Conservation (phyloP, 2,888 invertebrate species). For the Anodontia alba region DNA sequence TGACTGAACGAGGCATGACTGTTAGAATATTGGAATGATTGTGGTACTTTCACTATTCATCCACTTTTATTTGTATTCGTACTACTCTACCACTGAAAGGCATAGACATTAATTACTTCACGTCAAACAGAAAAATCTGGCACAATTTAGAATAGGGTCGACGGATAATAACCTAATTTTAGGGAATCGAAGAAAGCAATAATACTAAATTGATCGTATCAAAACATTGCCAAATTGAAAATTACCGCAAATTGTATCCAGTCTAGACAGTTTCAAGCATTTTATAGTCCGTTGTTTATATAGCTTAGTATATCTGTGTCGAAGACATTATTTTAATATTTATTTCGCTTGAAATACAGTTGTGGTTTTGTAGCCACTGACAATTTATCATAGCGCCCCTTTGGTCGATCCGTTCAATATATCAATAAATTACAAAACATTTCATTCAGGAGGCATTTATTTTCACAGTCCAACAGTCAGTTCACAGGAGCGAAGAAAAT, state of each 20-base stretch:
- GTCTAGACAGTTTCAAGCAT: conserved; percentile 5
- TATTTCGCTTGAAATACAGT: not conserved
- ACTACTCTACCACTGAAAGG: no score
- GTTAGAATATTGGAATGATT: no score
- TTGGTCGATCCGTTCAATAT: not conserved
- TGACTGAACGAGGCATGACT: no score
- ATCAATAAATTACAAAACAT: not conserved
- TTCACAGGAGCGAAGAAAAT: not conserved
- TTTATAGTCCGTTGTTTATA: not conserved
- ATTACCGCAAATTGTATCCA: not conserved
- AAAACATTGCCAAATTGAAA: not conserved
- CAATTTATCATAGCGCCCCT: conserved; percentile 3
- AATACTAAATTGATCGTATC: not conserved
- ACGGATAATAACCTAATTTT: not conserved
- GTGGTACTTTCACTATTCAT: no score
- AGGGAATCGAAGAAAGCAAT: not conserved
- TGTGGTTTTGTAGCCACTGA: not conserved
- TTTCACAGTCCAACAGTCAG: conserved; percentile 22
- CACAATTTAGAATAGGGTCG: not conserved
- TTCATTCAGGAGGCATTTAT: conserved; percentile 13
- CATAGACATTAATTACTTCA: conserved; percentile 9
- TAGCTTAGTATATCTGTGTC: not conserved
- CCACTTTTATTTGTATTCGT: no score
- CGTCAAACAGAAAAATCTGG: not conserved
- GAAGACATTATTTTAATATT: not conserved